These are phyloP conservation scores for Drosophila ambigua DNA, from an alignment of 1,140 invertebrate genomes.

Conservation along the genomic window DNA sequence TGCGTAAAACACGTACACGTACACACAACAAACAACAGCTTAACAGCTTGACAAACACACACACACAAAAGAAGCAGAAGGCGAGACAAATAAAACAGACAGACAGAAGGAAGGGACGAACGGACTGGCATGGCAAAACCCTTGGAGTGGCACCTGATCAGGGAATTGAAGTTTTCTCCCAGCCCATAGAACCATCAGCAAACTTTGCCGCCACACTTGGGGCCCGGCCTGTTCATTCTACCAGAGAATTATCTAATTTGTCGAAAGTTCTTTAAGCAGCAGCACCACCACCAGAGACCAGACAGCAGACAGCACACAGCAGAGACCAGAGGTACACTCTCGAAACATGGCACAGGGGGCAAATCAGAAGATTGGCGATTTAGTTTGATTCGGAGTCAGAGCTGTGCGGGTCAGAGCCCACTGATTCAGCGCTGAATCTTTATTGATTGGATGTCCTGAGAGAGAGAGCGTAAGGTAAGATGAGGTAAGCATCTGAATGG, in stretches of 20 bases:
- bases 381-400: no score
- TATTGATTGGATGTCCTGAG: constrained; percentile 7
- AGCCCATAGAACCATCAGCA: constrained; percentile 24
- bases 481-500: not conserved
- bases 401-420: constrained; percentile 35
- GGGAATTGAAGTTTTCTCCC: constrained; percentile 44
- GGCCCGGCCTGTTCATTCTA: constrained; percentile 36
- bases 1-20: constrained; percentile 60
- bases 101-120: not conserved
- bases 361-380: constrained; percentile 4
- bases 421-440: constrained; percentile 40
- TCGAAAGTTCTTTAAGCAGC: constrained; percentile 44
- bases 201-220: constrained; percentile 68
- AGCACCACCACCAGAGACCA: constrained; percentile 10
- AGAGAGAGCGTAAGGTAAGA: no score
- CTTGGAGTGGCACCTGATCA: constrained; percentile 36
- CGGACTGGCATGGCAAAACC: not conserved
- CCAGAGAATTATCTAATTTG: constrained; percentile 62
- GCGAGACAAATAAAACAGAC: constrained; percentile 9
- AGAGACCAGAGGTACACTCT: no score
- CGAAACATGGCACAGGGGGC: not conserved
- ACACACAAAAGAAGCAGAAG: constrained; percentile 1
- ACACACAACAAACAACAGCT: constrained; percentile 53
- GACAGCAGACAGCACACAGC: not conserved
- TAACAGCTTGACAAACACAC: constrained; percentile 48